Evolutionary conservation across 2,113 vertebrate genomes (phyloP).

Genomic region (Ceratotherium simum): DNA sequence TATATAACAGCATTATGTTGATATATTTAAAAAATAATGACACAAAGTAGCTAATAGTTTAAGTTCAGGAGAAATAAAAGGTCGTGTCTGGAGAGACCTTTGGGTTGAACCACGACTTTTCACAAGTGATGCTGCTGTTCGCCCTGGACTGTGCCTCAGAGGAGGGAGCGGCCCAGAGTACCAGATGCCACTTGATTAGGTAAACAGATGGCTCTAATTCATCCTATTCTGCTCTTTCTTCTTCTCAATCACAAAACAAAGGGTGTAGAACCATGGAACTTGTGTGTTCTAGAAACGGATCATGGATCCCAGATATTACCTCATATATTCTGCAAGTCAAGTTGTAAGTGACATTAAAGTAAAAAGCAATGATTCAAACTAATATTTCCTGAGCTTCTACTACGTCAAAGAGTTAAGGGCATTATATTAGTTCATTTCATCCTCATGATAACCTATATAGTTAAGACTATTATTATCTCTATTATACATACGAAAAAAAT

Average conservation of each 20-base stretch:
- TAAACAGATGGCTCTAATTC: neutral
- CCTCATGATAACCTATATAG: neutral
- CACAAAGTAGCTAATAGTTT: neutral
- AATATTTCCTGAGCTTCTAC: neutral
- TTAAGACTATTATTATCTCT: neutral
- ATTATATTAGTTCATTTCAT: neutral
- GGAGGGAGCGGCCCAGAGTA: neutral
- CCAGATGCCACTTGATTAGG: neutral
- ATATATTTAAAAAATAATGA: constrained; percentile 7
- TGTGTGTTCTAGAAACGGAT: neutral
- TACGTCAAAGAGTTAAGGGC: neutral
- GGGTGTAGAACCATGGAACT: neutral
- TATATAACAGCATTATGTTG: neutral
- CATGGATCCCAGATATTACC: neutral
- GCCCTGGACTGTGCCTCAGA: neutral
- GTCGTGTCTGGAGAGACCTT: neutral
- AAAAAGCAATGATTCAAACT: neutral
- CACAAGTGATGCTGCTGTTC: neutral
- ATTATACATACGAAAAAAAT: neutral
- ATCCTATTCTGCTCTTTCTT: neutral
- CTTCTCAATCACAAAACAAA: neutral
- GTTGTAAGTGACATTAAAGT: neutral
- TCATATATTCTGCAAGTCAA: neutral
- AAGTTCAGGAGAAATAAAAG: neutral
- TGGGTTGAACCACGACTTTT: neutral